Percentiles rank a stretch among this genome's conserved stretches.
phyloP scores from a whole-genome alignment of 2,888 invertebrate species.

The Cantharis nigra region DNA sequence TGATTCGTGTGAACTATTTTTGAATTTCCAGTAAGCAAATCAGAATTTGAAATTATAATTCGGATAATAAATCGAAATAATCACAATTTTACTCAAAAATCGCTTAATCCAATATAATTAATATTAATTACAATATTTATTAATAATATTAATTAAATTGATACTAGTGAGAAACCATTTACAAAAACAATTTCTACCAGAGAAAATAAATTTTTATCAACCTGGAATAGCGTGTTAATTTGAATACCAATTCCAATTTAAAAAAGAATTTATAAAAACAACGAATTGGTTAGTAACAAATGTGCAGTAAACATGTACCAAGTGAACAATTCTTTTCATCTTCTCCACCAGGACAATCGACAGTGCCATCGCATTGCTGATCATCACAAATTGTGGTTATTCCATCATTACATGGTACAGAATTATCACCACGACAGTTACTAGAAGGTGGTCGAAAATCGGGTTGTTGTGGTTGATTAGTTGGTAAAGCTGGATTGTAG shows the following conservation, averaged over 20 bases:
- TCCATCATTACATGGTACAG: slow-evolving; percentile 58
- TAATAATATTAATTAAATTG: background rate
- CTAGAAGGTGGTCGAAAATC: slow-evolving; percentile 35
- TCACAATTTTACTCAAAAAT: background rate
- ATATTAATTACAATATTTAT: too few species aligned
- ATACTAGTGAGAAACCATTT: background rate
- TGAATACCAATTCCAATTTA: background rate
- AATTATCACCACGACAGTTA: slow-evolving; percentile 59
- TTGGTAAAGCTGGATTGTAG: background rate
- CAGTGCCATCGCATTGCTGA: slow-evolving; percentile 66
- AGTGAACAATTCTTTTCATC: slow-evolving; percentile 68
- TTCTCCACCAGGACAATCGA: slow-evolving; percentile 68
- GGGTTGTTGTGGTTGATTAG: background rate
- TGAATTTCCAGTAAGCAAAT: background rate
- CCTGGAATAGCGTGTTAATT: background rate
- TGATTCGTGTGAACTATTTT: background rate
- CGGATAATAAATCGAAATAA: background rate
- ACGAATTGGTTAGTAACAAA: slow-evolving; percentile 24
- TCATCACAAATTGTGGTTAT: slow-evolving; percentile 61
- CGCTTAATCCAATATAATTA: background rate
- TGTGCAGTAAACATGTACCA: slow-evolving; percentile 24
- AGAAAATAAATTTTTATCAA: background rate
- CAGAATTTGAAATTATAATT: background rate
- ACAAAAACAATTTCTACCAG: background rate
- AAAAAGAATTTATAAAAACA: background rate